Evolutionary conservation across 2,888 invertebrate genomes (phyloP).

Genomic region (Gymnocheta viridis): DNA sequence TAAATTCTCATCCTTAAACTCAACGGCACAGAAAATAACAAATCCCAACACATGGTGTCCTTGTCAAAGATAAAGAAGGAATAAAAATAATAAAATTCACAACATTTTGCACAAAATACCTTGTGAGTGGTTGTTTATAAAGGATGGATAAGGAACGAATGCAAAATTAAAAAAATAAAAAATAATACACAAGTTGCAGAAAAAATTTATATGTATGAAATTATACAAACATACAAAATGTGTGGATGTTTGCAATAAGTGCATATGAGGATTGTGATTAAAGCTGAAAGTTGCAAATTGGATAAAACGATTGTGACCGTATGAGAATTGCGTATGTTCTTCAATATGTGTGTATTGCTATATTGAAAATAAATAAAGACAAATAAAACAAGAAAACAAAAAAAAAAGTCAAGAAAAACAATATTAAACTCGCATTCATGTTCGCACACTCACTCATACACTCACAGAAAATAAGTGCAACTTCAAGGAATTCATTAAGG

Average conservation of each 20-base stretch:
- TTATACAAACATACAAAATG: not conserved
- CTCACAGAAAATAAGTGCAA: conserved; percentile 48
- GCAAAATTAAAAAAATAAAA: conserved; percentile 8
- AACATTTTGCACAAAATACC: conserved; percentile 35
- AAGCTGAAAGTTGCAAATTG: conserved; percentile 64
- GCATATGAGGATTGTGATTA: conserved; percentile 39
- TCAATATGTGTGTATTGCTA: not conserved
- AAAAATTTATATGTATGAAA: not conserved
- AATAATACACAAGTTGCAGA: not conserved
- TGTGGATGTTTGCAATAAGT: not conserved
- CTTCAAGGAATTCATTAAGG: conserved; percentile 63
- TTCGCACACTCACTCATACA: not conserved
- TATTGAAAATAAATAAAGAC: conserved; percentile 31
- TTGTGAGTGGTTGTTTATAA: conserved; percentile 48
- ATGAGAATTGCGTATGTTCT: conserved; percentile 22
- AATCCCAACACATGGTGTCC: conserved; percentile 61
- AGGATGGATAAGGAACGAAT: conserved; percentile 27
- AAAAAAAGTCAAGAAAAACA: not conserved
- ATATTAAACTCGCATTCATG: conserved; percentile 18
- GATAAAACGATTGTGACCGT: conserved; percentile 38
- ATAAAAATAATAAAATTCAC: conserved; percentile 24
- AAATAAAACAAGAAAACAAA: not conserved
- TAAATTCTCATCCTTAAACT: conserved; percentile 21
- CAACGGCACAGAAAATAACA: conserved; percentile 43
- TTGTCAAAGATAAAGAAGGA: conserved; percentile 52